phyloP scores from a whole-genome alignment of 2,888 invertebrate genomes.

The Diachrysia chrysitis region DNA sequence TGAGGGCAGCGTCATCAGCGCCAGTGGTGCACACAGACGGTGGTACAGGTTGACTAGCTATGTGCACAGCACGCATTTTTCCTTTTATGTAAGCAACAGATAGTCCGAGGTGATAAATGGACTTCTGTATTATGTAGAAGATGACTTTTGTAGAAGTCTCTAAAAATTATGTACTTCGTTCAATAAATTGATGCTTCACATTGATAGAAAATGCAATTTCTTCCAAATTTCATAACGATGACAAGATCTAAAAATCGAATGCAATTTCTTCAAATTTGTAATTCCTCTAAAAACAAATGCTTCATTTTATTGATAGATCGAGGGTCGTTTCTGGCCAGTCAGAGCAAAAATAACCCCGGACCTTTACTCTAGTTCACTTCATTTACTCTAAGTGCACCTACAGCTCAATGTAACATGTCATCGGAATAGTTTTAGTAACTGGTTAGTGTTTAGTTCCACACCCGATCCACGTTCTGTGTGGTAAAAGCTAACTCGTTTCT shows the following conservation, averaged over 20 bases:
- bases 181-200: too few species aligned
- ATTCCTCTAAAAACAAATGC: too few species aligned
- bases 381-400: constrained; percentile 6
- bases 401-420: constrained; percentile 3
- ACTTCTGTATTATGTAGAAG: neutral
- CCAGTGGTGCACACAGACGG: constrained; percentile 73
- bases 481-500: constrained; percentile 7
- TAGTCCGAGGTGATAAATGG: neutral
- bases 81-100: constrained; percentile 27
- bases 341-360: neutral
- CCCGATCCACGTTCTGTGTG: constrained; percentile 1
- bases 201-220: neutral
- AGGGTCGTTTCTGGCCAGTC: neutral
- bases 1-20: constrained; percentile 74
- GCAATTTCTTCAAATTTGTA: too few species aligned
- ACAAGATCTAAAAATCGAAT: too few species aligned
- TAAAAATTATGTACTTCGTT: neutral
- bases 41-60: constrained; percentile 79
- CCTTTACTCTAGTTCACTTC: neutral
- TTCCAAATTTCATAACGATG: too few species aligned
- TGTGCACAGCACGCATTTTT: constrained; percentile 70
- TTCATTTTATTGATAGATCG: neutral
- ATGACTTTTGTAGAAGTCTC: neutral
- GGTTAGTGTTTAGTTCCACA: neutral
- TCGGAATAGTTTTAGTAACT: constrained; percentile 2